These are phyloP conservation scores for Mesorhabditis spiculigera DNA, from an alignment of 2,888 invertebrate species.

Conservation along the genomic window DNA sequence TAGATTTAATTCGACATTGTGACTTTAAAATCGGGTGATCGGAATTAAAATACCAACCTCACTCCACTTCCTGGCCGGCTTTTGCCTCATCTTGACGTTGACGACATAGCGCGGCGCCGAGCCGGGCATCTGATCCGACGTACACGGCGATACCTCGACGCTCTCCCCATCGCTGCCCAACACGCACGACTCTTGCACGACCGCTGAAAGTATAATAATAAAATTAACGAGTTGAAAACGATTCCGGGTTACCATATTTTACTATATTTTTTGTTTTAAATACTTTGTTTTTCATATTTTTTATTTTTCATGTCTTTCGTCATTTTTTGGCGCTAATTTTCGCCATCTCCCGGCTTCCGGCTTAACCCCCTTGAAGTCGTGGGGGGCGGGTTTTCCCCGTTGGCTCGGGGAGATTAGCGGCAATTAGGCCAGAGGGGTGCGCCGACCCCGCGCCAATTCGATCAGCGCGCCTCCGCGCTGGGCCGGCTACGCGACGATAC, in stretches of 20 bases:
- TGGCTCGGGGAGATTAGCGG: too few relatives aligned
- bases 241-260: too few relatives aligned
- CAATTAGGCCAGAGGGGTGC: too few relatives aligned
- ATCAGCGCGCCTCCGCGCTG: too few relatives aligned
- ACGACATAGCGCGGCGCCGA: conserved; percentile 38
- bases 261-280: not conserved
- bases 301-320: too few relatives aligned
- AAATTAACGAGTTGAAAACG: not conserved
- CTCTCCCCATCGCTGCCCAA: conserved; percentile 58
- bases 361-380: too few relatives aligned
- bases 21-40: not conserved
- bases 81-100: conserved; percentile 56
- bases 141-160: conserved; percentile 51
- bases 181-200: conserved; percentile 55
- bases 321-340: too few relatives aligned
- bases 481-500: too few relatives aligned
- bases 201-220: conserved; percentile 46
- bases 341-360: too few relatives aligned
- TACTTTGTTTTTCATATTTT: not conserved
- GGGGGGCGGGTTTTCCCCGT: too few relatives aligned
- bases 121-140: conserved; percentile 44
- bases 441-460: too few relatives aligned
- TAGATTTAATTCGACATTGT: not conserved
- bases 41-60: conserved; percentile 38
- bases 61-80: conserved; percentile 55